Conservation (phyloP, 1,140 invertebrate species). For the Myzus persicae region DNA sequence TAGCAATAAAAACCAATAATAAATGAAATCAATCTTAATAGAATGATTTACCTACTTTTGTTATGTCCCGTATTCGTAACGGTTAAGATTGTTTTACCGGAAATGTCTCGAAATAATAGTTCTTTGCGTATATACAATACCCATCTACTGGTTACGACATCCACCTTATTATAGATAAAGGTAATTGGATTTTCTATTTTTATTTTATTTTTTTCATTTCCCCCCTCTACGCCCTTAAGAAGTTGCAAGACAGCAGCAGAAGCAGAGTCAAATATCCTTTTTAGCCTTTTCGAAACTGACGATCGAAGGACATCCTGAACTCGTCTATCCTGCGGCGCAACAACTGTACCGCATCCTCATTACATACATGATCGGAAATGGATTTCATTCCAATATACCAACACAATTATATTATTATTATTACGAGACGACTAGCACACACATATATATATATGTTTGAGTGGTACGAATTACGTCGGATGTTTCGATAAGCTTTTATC, state of each 20-base stretch:
- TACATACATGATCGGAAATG: neutral
- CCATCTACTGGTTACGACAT: neutral
- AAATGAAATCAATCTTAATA: neutral
- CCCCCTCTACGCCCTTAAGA: neutral
- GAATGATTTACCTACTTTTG: neutral
- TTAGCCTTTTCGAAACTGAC: neutral
- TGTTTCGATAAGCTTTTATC: neutral
- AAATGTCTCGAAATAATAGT: neutral
- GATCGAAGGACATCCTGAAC: neutral
- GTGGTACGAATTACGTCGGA: neutral
- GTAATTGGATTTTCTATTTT: constrained; percentile 33
- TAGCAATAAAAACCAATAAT: neutral
- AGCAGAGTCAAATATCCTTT: neutral
- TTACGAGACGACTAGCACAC: neutral
- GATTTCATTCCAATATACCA: neutral
- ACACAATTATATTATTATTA: neutral
- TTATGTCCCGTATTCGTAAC: neutral
- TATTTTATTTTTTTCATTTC: neutral
- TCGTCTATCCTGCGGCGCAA: neutral
- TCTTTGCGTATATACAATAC: neutral
- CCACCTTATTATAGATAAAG: constrained; percentile 9
- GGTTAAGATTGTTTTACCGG: neutral
- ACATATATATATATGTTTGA: neutral
- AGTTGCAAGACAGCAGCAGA: neutral
- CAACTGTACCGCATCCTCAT: neutral